A percentile compares a stretch with the other conserved stretches of the same genome.
Evolutionary conservation across 2,797 vertebrate genomes (phyloP).

Genomic region (Spinus pinus): DNA sequence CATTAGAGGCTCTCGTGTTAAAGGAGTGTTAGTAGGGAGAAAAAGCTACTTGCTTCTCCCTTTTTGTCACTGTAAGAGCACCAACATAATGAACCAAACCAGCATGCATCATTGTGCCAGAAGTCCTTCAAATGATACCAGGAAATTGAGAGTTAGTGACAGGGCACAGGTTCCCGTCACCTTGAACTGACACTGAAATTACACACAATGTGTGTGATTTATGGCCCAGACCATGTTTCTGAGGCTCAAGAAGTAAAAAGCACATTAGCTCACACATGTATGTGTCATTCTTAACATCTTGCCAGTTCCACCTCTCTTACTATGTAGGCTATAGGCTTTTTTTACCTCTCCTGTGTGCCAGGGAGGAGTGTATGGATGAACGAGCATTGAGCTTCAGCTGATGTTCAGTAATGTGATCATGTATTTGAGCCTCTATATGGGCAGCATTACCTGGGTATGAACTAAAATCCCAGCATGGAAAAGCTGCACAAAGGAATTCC

Average conservation of each 20-base stretch:
- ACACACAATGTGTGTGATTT: background rate
- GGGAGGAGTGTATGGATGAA: rapidly evolving
- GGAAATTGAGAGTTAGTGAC: background rate
- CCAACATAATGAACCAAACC: background rate
- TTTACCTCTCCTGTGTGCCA: background rate
- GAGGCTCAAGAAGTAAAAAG: background rate
- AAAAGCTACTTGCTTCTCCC: background rate
- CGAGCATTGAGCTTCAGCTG: background rate
- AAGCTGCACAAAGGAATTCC: background rate
- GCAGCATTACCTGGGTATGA: background rate
- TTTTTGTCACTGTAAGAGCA: background rate
- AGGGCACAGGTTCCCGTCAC: background rate
- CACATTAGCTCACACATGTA: background rate
- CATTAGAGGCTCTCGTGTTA: background rate
- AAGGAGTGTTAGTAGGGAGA: background rate
- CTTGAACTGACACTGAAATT: background rate
- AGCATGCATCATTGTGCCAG: background rate
- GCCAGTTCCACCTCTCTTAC: rapidly evolving
- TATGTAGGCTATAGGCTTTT: background rate
- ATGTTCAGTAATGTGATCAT: background rate
- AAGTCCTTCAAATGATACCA: background rate
- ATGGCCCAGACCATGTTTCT: background rate
- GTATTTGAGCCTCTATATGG: background rate
- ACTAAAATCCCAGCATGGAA: background rate
- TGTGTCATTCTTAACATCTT: background rate